Evolutionary conservation across 2,113 vertebrate genomes (phyloP), one percentile per base, ranked within the genome.

Genomic region (Probosciger aterrimus): DNA sequence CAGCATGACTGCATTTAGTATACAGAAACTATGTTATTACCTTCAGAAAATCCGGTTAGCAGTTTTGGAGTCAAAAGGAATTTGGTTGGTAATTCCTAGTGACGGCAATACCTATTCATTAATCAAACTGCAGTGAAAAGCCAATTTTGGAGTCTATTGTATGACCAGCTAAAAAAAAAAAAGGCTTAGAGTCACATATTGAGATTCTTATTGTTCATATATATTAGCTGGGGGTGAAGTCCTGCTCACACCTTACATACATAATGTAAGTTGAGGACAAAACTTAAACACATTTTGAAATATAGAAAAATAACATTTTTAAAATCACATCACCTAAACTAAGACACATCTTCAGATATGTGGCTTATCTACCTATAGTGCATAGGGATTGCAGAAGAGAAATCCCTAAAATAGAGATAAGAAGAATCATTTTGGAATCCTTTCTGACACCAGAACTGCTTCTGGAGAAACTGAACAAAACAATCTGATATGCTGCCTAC

Each of bases 401-500:
- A 47, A 83, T 4, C 5, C 16, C 14, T 28, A 59, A 64, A 88
- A 59, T 4, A 41, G 19, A 68, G 14, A 10, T 31, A 15, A 64
- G 18, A 24, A 68, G 53, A 57, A 7, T 1, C 15, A n/a, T 22
- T 76, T 80, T 64, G 5, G 10, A 68, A 46, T 47, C 18, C 8
- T 75, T 64, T 57, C 11, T 39, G 37, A 63, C n/a, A 60, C 30
- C 2, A 39, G 12, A 82, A 49, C 27, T 93, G 23, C 60, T 49
- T 23, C n/a, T 49, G 11, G 22, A 15, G 24, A 44, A 89, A 41
- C 8, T 22, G 28, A 92, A 41, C 11, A 46, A 55, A 55, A 14
- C 14, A n/a, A 23, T 30, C 19, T 44, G 46, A 81, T 25, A 50
- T 0, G 0, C 9, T 73, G 13, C 33, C 37, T 35, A 3, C 3